Percentiles rank a stretch among this genome's conserved stretches.
Evolutionary conservation across 1,140 invertebrate species (phyloP).

Genomic region (Nephotettix cincticeps): DNA sequence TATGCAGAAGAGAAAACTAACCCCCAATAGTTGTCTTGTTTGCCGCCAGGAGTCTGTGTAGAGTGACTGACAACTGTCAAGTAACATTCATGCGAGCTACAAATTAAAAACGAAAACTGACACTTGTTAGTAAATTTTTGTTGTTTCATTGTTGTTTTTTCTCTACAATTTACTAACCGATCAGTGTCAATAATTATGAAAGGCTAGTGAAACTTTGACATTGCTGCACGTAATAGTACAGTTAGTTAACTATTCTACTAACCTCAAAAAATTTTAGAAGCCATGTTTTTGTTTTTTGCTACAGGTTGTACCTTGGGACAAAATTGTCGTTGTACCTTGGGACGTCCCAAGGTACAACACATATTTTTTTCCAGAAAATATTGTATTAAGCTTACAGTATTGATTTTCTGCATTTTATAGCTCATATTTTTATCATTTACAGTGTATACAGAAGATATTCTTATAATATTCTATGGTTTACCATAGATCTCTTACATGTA

Average conservation of each 20-base stretch:
- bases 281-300: neutral
- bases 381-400: neutral
- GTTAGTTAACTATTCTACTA: neutral
- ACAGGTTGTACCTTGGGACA: neutral
- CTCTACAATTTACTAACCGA: neutral
- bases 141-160: neutral
- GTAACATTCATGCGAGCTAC: neutral
- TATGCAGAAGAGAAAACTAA: neutral
- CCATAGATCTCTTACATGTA: too few species aligned
- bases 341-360: neutral
- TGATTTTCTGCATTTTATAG: neutral
- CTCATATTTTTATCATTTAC: neutral
- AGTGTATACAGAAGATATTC: neutral
- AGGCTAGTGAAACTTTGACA: neutral
- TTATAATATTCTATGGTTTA: too few species aligned
- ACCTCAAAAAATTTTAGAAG: neutral
- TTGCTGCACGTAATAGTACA: neutral
- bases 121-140: neutral
- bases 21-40: neutral
- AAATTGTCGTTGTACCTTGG: neutral
- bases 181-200: neutral
- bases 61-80: neutral
- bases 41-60: neutral
- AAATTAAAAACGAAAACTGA: neutral
- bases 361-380: neutral